Evolutionary conservation across 1,140 invertebrate genomes (phyloP).

Genomic region (Semibalanus balanoides): DNA sequence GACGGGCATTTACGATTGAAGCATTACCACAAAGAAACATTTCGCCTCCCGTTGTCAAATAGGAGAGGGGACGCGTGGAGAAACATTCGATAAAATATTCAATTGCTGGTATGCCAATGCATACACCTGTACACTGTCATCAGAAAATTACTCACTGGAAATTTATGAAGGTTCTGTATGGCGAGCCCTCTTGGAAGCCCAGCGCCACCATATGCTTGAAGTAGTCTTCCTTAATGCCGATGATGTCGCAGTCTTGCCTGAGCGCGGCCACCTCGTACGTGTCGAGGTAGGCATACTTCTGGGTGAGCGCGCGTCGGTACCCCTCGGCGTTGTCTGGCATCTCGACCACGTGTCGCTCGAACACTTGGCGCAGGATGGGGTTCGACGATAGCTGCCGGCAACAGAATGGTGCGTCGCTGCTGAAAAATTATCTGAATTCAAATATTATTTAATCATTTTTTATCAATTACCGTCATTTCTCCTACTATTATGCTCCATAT

Average conservation of each 20-base stretch:
- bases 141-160: background rate
- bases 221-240: background rate
- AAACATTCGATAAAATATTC: background rate
- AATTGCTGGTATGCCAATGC: background rate
- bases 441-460: too few species aligned
- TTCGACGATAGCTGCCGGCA: background rate
- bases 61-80: too few species aligned
- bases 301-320: background rate
- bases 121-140: background rate
- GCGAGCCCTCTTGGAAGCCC: background rate
- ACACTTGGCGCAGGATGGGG: background rate
- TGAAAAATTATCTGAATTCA: too few species aligned
- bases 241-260: background rate
- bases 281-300: background rate
- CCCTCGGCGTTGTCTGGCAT: background rate
- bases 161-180: background rate
- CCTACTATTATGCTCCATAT: too few species aligned
- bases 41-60: too few species aligned
- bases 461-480: too few species aligned
- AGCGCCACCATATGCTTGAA: background rate
- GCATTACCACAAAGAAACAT: too few species aligned
- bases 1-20: too few species aligned
- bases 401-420: background rate
- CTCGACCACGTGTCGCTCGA: background rate
- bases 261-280: background rate